Conservation (phyloP, 2,797 vertebrate genomes). For the Gymnothorax reevesii region DNA sequence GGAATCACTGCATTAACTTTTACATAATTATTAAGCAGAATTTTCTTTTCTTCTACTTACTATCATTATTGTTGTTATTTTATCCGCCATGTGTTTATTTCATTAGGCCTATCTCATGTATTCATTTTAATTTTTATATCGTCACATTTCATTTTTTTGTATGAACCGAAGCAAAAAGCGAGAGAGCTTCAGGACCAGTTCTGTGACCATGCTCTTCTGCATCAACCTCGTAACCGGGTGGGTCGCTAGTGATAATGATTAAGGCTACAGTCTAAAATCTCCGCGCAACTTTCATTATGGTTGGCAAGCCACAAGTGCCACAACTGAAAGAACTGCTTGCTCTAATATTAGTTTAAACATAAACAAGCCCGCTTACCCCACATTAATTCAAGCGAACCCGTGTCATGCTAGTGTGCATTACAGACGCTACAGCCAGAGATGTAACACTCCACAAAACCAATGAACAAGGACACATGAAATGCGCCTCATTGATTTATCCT, state of each 20-base stretch:
- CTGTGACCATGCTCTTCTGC: neutral
- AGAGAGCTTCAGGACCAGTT: conserved; percentile 21
- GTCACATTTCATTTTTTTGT: neutral
- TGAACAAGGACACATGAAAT: neutral
- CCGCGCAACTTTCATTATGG: conserved; percentile 14
- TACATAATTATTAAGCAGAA: too few species aligned
- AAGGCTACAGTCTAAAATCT: conserved; percentile 25
- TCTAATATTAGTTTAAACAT: conserved; percentile 20
- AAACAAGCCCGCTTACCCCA: conserved; percentile 27
- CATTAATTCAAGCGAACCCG: conserved; percentile 25
- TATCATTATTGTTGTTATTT: too few species aligned
- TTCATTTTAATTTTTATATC: too few species aligned
- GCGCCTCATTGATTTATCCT: conserved; percentile 4
- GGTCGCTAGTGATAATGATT: conserved; percentile 34
- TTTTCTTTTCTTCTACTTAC: too few species aligned
- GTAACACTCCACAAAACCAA: conserved; percentile 1
- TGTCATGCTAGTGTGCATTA: conserved; percentile 18
- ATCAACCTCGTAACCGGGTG: neutral
- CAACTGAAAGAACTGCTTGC: conserved; percentile 27
- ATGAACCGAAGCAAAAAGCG: conserved; percentile 16
- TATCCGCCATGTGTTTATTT: too few species aligned
- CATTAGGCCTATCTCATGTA: too few species aligned
- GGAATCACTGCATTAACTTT: too few species aligned
- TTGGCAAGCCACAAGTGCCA: conserved; percentile 15
- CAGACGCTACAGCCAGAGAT: conserved; percentile 16